These are phyloP conservation scores for Argyra leucocephala DNA, from an alignment of 2,888 invertebrate species.

Conservation along the genomic window DNA sequence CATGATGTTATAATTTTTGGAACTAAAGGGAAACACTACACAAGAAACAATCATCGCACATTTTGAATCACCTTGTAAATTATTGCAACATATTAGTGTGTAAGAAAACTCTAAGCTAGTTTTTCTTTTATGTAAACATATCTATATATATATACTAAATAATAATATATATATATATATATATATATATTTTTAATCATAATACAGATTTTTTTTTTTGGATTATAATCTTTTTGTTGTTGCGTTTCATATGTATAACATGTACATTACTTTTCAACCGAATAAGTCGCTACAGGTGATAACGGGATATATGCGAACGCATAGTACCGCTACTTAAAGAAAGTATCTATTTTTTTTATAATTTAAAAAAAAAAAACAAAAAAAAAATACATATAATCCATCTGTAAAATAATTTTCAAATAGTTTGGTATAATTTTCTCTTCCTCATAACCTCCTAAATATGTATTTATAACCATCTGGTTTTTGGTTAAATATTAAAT, in stretches of 20 bases:
- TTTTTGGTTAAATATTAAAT: not conserved
- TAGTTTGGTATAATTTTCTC: not conserved
- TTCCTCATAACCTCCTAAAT: not conserved
- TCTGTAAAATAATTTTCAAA: not conserved
- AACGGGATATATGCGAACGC: slow-evolving; percentile 17
- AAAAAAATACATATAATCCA: not conserved
- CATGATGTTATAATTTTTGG: no score
- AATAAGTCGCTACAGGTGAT: slow-evolving; percentile 18
- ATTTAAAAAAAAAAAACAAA: not conserved
- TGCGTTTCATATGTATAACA: not conserved
- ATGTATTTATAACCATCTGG: not conserved
- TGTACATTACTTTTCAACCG: slow-evolving; percentile 4
- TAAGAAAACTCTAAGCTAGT: no score
- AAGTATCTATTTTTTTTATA: slow-evolving; percentile 11
- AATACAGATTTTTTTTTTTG: not conserved
- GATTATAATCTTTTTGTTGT: not conserved
- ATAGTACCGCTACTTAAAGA: slow-evolving; percentile 17
- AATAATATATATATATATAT: no score
- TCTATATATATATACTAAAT: no score
- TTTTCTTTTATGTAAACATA: no score
- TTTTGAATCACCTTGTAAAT: no score
- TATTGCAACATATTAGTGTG: no score
- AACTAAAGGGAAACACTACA: no score
- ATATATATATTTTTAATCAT: no score
- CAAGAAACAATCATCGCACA: no score